Conservation (phyloP, 2,888 invertebrate genomes). For the Pollenia amentaria region DNA sequence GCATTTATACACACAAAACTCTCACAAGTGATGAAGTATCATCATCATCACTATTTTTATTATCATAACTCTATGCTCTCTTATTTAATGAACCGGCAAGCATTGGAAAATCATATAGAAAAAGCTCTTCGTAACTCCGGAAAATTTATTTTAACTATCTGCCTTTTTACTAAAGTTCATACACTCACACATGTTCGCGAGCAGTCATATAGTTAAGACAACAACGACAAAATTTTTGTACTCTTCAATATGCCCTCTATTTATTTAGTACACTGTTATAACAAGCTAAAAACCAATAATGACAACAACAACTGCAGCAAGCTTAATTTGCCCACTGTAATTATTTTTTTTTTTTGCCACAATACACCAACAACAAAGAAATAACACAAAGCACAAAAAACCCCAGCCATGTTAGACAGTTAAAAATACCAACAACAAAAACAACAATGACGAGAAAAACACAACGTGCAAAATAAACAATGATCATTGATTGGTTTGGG, state of each 20-base stretch:
- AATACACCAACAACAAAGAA: conserved; percentile 2
- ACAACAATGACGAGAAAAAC: neutral
- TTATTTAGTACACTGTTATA: conserved; percentile 40
- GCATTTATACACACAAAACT: neutral
- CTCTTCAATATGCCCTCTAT: conserved; percentile 8
- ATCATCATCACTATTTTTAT: conserved; percentile 14
- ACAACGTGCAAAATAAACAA: conserved; percentile 47
- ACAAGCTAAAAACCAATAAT: neutral
- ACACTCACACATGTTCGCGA: neutral
- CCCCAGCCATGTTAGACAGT: neutral
- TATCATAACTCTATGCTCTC: neutral
- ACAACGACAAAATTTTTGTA: neutral
- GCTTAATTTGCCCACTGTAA: neutral
- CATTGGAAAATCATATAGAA: neutral
- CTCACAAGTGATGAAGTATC: conserved; percentile 47
- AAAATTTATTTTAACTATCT: neutral
- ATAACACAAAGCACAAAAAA: neutral
- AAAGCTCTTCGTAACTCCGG: conserved; percentile 14
- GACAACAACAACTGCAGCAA: neutral
- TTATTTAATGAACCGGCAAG: neutral
- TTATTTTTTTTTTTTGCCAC: conserved; percentile 4
- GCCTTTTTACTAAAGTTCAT: neutral
- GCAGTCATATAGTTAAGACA: neutral
- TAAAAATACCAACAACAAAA: conserved; percentile 15
- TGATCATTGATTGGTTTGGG: conserved; percentile 34